phyloP scores from a whole-genome alignment of 2,888 invertebrate genomes.

The Drosophila nigritarsus region DNA sequence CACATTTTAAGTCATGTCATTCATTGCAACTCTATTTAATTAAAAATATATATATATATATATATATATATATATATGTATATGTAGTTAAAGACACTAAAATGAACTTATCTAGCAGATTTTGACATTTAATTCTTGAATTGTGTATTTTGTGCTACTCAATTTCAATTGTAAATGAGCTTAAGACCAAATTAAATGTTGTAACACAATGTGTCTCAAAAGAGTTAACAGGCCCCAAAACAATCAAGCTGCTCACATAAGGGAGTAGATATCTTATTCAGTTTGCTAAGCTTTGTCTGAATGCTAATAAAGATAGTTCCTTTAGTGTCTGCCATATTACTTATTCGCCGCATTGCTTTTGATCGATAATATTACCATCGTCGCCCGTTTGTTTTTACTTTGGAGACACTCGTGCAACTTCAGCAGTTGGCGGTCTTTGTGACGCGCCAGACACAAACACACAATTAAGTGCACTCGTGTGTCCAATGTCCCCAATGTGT shows the following conservation, averaged over 20 bases:
- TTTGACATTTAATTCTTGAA: neutral
- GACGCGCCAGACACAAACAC: constrained; percentile 57
- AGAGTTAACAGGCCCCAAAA: neutral
- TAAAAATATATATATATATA: neutral
- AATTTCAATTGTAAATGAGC: neutral
- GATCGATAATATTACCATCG: constrained; percentile 27
- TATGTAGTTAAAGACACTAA: neutral
- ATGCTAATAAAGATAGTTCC: constrained; percentile 1
- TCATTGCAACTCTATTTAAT: neutral
- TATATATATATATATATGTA: too few relatives aligned
- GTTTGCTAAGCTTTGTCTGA: neutral
- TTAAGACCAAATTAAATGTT: neutral
- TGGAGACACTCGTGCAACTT: constrained; percentile 30
- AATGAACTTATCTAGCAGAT: neutral
- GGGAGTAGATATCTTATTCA: neutral
- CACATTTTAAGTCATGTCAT: neutral
- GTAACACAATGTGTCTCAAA: neutral
- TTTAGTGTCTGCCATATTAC: constrained; percentile 1
- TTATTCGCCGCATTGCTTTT: constrained; percentile 11
- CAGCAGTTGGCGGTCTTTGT: constrained; percentile 35
- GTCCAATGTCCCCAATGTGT: constrained; percentile 53
- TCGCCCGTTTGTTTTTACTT: constrained; percentile 29
- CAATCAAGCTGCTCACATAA: neutral
- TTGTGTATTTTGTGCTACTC: neutral
- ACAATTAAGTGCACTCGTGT: constrained; percentile 66